phyloP scores from a whole-genome alignment of 2,888 invertebrate species.

The Andrena dorsata region DNA sequence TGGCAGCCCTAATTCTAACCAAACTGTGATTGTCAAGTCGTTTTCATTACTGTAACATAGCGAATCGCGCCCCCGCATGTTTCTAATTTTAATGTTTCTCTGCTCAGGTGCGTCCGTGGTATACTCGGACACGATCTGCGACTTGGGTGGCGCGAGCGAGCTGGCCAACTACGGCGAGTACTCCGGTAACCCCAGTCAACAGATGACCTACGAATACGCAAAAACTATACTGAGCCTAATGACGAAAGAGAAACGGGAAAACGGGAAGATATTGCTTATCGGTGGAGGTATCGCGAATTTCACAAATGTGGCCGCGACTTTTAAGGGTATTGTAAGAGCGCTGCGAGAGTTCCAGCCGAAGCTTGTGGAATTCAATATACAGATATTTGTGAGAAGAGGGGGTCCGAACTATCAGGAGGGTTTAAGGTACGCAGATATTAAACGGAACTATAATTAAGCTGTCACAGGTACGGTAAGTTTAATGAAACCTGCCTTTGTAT shows the following conservation, averaged over 20 bases:
- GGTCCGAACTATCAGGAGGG: slow-evolving; percentile 99
- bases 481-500: background rate
- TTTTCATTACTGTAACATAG: slow-evolving; percentile 16
- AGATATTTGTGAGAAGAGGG: slow-evolving; percentile 97
- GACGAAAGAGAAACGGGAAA: slow-evolving; percentile 88
- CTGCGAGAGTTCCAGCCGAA: slow-evolving; percentile 96
- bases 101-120: slow-evolving; percentile 94
- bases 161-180: slow-evolving; percentile 99
- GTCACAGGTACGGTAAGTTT: background rate
- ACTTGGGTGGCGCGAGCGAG: slow-evolving; percentile 96
- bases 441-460: background rate
- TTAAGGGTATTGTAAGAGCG: slow-evolving; percentile 99
- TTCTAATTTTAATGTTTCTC: slow-evolving; percentile 32
- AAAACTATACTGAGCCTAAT: slow-evolving; percentile 98
- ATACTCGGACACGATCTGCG: slow-evolving; percentile 99
- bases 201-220: slow-evolving; percentile 99
- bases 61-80: slow-evolving; percentile 92
- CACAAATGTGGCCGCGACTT: slow-evolving; percentile 99
- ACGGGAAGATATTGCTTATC: slow-evolving; percentile 94
- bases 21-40: slow-evolving; percentile 64
- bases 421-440: slow-evolving; percentile 87
- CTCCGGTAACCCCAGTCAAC: slow-evolving; percentile 99
- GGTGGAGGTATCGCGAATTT: slow-evolving; percentile 99
- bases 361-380: slow-evolving; percentile 95
- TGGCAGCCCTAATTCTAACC: too few species aligned